Evolutionary conservation across 2,888 invertebrate species (phyloP), one percentile per base, ranked within the genome.

Genomic region (Agonopterix arenella): DNA sequence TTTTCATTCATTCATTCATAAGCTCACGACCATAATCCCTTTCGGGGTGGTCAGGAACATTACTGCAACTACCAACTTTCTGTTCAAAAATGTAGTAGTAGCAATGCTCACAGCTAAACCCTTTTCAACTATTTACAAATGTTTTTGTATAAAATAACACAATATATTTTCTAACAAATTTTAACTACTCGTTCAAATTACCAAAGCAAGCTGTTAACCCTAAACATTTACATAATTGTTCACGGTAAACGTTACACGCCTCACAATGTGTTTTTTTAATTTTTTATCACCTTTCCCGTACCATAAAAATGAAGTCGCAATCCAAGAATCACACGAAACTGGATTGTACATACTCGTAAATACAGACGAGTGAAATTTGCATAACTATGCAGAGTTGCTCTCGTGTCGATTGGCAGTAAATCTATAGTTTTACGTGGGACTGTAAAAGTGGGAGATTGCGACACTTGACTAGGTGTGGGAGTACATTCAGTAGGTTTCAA

Each of bases 381-480:
- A 54, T 51, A 54, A 47, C 46, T 45, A 36, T 47, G 37, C 36
- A 50, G 50, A 50, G 44, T 16, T 38, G 10, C 46, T 44, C 43
- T 43, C 36, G 41, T 49, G 46, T 47, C 47, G 44, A 41, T 47
- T 41, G 52, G 58, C 55, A 53, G 60, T 65, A 65, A 65, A 64
- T 62, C 38, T 47, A 13, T 47, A 11, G 40, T 10, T 59, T 60
- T 55, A 59, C 54, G 58, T 53, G 53, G 40, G 47, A 52, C 49
- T 45, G 55, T 60, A 57, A 62, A 60, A 57, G 54, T 51, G 37
- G 46, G 50, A 10, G 28, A 60, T 62, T 60, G 62, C 51, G 52
- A 55, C 53, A 58, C 54, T 56, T 28, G 28, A 28, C 28, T 28
- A 40, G n/a, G 40, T 40, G n/a, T n/a, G 40, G 10, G 28, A 28